Base-by-base conservation (phyloP, 2,888 invertebrate species). In the Elysia crispata region DNA sequence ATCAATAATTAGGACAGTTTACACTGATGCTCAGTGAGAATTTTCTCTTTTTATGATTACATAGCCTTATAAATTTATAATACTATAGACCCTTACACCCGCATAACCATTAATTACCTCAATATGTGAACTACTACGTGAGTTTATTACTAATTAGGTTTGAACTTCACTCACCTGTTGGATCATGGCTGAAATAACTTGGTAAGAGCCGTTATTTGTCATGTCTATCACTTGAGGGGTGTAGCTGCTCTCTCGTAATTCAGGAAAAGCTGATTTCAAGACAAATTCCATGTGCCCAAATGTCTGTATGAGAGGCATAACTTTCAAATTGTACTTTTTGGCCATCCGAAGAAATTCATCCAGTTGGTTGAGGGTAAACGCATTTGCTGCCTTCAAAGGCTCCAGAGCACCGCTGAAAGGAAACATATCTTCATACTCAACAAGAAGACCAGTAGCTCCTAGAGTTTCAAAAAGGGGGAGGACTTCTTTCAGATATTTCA, bases 381-480 rank as follows among this genome's bases (percentile, higher is more conserved):
- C 80, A 76, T 83, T 83, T 25, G 64, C 91, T 1, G 95, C 94
- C 67, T 94, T 93, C 57, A 95, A 92, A 85, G 94, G 94, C 41
- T 89, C 90, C 18, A 95, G 90, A 20, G 86, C 84, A 6, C 94
- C 95, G 30, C 93, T 91, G 90, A 95, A 97, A 0, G 96, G 96
- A 91, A 96, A 97, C 95, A 95, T 96, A 86, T 97, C 96, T 91
- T 97, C 96, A 89, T 96, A 97, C 89, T 97, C 96, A 54, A 97
- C 93, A 0, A 97, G 92, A 18, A 97, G 89, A 0, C 95, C 96
- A 30, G 95, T 96, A 0, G 95, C 96, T 18, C 96, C 93, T 70
- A 89, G 83, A 50, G 83, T 81, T 41, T 82, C 86, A 31, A 92
- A 81, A 20, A 91, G 80, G 30, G 91, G 90, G 66, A 92, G 89